Evolutionary conservation across 2,888 invertebrate species (phyloP), one percentile per base, ranked within the genome.

Genomic region (Muscina levida): DNA sequence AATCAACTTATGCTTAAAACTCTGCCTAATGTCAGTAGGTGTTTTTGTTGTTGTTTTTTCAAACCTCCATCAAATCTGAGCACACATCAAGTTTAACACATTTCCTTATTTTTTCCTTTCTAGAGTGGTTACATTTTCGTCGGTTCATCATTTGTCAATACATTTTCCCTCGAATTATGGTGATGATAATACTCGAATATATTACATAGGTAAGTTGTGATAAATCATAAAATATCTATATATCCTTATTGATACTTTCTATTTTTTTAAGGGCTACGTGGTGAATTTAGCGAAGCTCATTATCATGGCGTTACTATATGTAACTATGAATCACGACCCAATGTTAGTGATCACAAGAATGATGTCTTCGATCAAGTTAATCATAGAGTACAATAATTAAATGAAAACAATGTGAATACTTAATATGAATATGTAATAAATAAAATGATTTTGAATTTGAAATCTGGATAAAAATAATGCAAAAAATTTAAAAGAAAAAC

Each of bases 81-180:
- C 39, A n/a, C 15, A 17, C 37, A n/a, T 26, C 15, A 10, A 26
- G 22, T 59, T 59, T 59, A 13, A 48, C n/a, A n/a, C n/a, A 31
- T 39, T 26, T 13, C n/a, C 31, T 11, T 5, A 19, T 44, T 19
- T 48, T 51, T 44, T 46, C 57, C 78, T 85, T 93, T 93, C 84
- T 91, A 98, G 98, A 90, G 94, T 97, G 77, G 97, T 97, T 0
- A 96, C 95, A 84, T 99, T 99, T 91, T 95, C 96, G 72, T 95
- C 95, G 37, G 96, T 98, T 4, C 93, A 95, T 85, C 96, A 98
- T 91, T 92, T 99, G 81, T 94, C 97, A 2, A 92, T 99, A 86
- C 96, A 98, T 91, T 97, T 99, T 88, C 96, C 97, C 8, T 92
- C 92, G 15, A 98, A 97, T 91, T 97, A 95, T 91, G 98, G 98